These are phyloP conservation scores for Euthynnus affinis DNA, from an alignment of 2,797 vertebrate genomes.

Conservation along the genomic window DNA sequence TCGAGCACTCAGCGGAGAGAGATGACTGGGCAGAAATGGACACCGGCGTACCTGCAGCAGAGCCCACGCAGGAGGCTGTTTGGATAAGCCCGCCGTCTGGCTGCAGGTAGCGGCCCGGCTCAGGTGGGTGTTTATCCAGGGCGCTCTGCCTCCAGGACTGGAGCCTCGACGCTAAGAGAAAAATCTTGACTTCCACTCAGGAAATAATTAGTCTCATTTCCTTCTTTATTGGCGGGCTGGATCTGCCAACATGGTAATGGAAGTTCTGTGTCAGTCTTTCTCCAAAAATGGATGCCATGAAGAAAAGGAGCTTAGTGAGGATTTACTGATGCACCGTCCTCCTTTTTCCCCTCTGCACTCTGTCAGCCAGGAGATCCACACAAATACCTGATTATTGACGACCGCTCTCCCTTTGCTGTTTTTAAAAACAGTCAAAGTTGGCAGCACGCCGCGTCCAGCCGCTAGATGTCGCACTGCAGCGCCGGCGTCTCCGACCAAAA, in stretches of 20 bases:
- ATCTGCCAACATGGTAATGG: slow-evolving; percentile 72
- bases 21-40: slow-evolving; percentile 53
- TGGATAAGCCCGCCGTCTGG: slow-evolving; percentile 40
- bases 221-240: slow-evolving; percentile 55
- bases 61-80: slow-evolving; percentile 29
- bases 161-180: slow-evolving; percentile 54
- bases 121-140: slow-evolving; percentile 56
- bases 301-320: slow-evolving; percentile 70
- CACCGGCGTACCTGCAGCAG: slow-evolving; percentile 28
- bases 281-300: slow-evolving; percentile 51
- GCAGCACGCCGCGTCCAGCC: no score
- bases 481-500: no score
- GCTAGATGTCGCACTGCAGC: no score
- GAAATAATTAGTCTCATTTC: slow-evolving; percentile 82
- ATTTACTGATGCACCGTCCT: slow-evolving; percentile 65
- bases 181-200: slow-evolving; percentile 77
- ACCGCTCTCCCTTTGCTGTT: neutral
- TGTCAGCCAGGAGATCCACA: slow-evolving; percentile 35
- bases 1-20: neutral
- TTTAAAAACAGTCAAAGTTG: neutral
- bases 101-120: slow-evolving; percentile 41
- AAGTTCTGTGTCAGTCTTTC: slow-evolving; percentile 78
- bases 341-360: slow-evolving; percentile 29
- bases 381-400: slow-evolving; percentile 3
- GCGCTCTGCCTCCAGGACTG: slow-evolving; percentile 48